Conservation (phyloP, 2,113 vertebrate species). For the Notothenia coriiceps region DNA sequence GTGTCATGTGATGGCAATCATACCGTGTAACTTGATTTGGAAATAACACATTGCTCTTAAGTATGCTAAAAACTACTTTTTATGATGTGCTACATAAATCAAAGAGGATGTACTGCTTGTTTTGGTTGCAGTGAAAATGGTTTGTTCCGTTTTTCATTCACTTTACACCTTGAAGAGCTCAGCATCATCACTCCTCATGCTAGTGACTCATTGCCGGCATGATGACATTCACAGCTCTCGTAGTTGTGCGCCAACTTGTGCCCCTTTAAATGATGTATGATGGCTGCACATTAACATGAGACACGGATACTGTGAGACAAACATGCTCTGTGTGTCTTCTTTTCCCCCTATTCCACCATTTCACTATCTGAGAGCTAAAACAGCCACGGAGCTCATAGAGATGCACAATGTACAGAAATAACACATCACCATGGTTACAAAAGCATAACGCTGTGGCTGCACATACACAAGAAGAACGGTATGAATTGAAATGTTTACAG, state of each 20-base stretch:
- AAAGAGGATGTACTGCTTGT: conserved; percentile 10
- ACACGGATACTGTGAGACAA: conserved; percentile 30
- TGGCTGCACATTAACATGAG: conserved; percentile 32
- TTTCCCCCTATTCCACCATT: conserved; percentile 27
- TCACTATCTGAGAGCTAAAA: conserved; percentile 40
- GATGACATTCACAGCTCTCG: conserved; percentile 74
- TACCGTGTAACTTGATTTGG: conserved; percentile 50
- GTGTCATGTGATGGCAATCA: conserved; percentile 66
- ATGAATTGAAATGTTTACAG: conserved; percentile 33
- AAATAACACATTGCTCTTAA: conserved; percentile 11
- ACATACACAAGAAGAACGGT: conserved; percentile 18
- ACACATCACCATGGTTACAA: conserved; percentile 76
- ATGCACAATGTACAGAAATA: conserved; percentile 74
- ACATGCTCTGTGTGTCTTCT: conserved; percentile 25
- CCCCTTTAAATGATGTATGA: conserved; percentile 58
- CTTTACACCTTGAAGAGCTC: conserved; percentile 61
- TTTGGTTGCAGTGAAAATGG: conserved; percentile 36
- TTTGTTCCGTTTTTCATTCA: conserved; percentile 43
- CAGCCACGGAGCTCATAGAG: conserved; percentile 40
- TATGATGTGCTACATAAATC: conserved; percentile 5
- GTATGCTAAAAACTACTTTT: background rate
- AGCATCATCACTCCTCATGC: conserved; percentile 68
- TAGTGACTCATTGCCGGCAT: conserved; percentile 76
- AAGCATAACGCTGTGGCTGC: conserved; percentile 63
- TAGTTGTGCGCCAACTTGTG: conserved; percentile 65